Base-by-base conservation (phyloP, 2,888 invertebrate genomes). In the Dascillus cervinus region DNA sequence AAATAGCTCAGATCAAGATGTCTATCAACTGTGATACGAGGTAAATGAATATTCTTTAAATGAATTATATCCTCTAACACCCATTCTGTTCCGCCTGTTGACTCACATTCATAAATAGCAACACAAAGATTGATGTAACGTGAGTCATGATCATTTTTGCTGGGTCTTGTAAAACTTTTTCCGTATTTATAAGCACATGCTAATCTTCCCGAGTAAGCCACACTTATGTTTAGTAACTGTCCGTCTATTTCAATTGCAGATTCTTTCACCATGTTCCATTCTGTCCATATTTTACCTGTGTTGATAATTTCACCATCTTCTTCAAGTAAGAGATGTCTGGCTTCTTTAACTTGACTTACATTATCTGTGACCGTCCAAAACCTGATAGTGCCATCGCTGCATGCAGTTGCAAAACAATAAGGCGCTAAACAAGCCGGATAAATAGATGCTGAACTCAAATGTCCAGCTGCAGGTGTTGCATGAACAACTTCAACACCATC, bases 361-460 rank as follows among this genome's bases (percentile, higher is more conserved):
- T 55, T 52, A 26, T 43, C 50, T 3, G 57, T 56, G 3, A 64
- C 60, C 63, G 61, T 85, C 91, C 91, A 91, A 62, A 91, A 91
- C 35, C 90, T 77, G 19, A 91, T 77, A 0, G 85, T 79, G 42
- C 92, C 91, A 58, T 98, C 97, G 6, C 90, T 85, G 58, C 96
- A 97, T 1, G 95, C 94, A 0, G 96, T 95, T 0, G 91, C 86
- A 37, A 98, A 75, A 38, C 94, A 88, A 60, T 96, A 98, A 0
- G 97, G 97, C 0, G 97, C 94, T 55, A 94, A 80, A 64, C 97
- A 98, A n/a, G 96, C 96, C 3, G 97, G 96, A 67, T 97, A 97
- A 52, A 98, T 92, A 12, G 94, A 94, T 0, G 97, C 92, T 0
- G 96, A 96, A 58, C 95, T 92, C 22, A 97, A 71, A 63, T 97